Evolutionary conservation across 2,797 vertebrate genomes (phyloP).

Genomic region (Podargus strigoides): DNA sequence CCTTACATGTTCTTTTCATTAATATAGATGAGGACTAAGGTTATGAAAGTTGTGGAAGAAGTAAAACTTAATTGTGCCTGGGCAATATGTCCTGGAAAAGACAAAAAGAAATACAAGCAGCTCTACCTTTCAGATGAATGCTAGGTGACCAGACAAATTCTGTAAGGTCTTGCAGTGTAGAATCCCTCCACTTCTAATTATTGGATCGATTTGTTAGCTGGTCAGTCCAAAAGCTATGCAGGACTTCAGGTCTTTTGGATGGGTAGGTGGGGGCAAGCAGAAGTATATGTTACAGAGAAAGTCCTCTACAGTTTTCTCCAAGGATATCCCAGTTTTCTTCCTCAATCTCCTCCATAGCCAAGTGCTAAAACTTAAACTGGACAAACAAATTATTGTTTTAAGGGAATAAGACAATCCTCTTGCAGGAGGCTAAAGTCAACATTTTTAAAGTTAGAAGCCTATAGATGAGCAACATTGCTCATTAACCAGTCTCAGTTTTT

Average conservation of each 20-base stretch:
- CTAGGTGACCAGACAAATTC: neutral
- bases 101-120: neutral
- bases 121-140: neutral
- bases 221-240: neutral
- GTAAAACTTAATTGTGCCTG: neutral
- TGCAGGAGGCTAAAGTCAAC: neutral
- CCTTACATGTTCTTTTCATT: conserved; percentile 23
- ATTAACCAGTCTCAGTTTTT: neutral
- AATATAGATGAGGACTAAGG: conserved; percentile 47
- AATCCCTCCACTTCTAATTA: neutral
- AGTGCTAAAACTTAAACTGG: neutral
- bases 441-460: neutral
- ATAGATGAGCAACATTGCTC: neutral
- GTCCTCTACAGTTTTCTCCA: neutral
- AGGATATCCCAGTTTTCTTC: neutral
- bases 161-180: neutral
- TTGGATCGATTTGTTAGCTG: neutral
- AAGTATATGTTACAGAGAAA: neutral
- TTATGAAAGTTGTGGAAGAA: conserved; percentile 16
- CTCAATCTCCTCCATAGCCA: neutral
- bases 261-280: neutral
- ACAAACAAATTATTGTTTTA: neutral
- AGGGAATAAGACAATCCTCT: neutral
- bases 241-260: neutral
- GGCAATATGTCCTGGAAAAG: neutral